Percentiles rank a stretch among this genome's conserved stretches.
Conservation (phyloP, 2,888 invertebrate species). For the Spicauda simplicius region DNA sequence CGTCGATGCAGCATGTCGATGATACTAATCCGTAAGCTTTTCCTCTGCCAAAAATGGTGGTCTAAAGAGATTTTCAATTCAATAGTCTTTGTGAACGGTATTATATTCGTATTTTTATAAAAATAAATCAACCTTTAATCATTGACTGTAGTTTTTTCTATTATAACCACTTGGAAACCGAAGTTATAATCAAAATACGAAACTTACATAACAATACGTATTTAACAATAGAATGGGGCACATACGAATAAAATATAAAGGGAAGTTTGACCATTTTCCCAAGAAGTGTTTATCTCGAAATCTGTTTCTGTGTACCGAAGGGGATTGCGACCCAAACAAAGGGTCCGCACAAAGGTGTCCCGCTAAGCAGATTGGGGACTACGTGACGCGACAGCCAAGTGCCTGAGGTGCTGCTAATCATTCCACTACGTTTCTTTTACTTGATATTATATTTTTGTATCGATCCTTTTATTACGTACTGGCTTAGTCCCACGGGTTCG, state of each 20-base stretch:
- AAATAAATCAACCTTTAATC: too few species aligned
- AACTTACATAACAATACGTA: not conserved
- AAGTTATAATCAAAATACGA: not conserved
- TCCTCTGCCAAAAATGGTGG: too few species aligned
- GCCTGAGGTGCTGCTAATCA: constrained; percentile 60
- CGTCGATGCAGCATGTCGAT: too few species aligned
- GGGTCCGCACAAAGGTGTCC: constrained; percentile 73
- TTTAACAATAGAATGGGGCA: constrained; percentile 6
- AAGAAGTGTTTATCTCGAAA: constrained; percentile 64
- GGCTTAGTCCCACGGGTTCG: too few species aligned
- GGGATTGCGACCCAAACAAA: constrained; percentile 70
- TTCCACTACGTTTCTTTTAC: constrained; percentile 51
- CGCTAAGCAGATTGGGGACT: constrained; percentile 75
- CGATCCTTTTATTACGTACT: not conserved
- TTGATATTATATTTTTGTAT: constrained; percentile 7
- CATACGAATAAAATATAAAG: constrained; percentile 4
- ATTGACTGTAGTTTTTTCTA: too few species aligned
- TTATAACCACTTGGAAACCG: too few species aligned
- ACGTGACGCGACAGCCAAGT: constrained; percentile 72
- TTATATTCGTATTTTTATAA: too few species aligned
- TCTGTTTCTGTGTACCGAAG: constrained; percentile 70
- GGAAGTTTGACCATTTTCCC: constrained; percentile 32
- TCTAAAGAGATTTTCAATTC: too few species aligned
- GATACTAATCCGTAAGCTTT: too few species aligned
- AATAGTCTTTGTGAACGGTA: too few species aligned